A percentile compares a stretch with the other conserved stretches of the same genome.
Conservation (phyloP, 2,113 vertebrate genomes). For the Perccottus glenii region DNA sequence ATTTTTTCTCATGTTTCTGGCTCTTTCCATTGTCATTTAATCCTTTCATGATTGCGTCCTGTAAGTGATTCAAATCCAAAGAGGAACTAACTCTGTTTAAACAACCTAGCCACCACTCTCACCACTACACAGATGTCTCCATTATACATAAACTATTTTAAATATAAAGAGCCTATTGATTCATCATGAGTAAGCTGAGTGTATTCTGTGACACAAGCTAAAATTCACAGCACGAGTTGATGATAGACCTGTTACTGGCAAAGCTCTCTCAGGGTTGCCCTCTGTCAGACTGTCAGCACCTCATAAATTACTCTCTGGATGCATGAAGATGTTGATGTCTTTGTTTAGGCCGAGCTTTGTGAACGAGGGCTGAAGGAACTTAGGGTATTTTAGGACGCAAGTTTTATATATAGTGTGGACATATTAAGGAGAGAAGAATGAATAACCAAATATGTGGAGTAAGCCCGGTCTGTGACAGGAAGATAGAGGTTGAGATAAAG, state of each 20-base stretch:
- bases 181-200: neutral
- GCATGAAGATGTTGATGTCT: constrained; percentile 64
- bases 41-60: neutral
- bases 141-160: neutral
- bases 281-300: constrained; percentile 80
- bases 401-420: constrained; percentile 29
- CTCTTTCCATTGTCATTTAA: neutral
- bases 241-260: constrained; percentile 74
- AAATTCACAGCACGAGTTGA: constrained; percentile 51
- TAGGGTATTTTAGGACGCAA: neutral
- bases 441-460: constrained; percentile 60
- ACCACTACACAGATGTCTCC: neutral
- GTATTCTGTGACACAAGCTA: constrained; percentile 41
- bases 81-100: constrained; percentile 1
- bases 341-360: constrained; percentile 64
- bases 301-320: constrained; percentile 78
- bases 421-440: constrained; percentile 48
- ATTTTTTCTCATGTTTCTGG: neutral
- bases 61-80: constrained; percentile 7
- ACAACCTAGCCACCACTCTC: neutral
- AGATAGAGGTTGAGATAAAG: constrained; percentile 61
- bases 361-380: constrained; percentile 35
- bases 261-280: constrained; percentile 74
- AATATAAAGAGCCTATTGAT: constrained; percentile 9
- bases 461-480: constrained; percentile 38